A percentile compares a stretch with the other conserved stretches of the same genome.
Conservation (phyloP, 2,797 vertebrate genomes). For the Clarias fuscus region DNA sequence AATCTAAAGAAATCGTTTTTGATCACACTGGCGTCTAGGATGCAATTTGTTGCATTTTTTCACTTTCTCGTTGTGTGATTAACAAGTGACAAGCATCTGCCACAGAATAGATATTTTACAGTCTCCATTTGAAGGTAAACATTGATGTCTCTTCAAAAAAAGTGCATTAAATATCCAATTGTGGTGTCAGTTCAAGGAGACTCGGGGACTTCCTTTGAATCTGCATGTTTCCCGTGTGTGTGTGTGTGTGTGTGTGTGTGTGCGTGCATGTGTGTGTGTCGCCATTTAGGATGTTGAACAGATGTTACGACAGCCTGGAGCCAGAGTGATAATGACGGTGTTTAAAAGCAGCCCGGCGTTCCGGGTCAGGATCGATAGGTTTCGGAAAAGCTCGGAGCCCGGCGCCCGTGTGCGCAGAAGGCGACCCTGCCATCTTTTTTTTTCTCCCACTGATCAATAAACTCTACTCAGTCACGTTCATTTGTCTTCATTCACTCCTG, state of each 20-base stretch:
- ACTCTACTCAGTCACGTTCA: constrained; percentile 52
- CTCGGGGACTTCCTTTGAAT: not conserved
- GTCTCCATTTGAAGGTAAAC: not conserved
- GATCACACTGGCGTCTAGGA: too few relatives aligned
- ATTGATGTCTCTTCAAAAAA: not conserved
- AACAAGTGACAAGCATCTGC: not conserved
- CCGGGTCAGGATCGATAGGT: constrained; percentile 49
- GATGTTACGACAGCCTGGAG: constrained; percentile 46
- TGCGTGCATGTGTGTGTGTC: not conserved
- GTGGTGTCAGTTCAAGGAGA: not conserved
- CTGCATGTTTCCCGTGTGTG: not conserved
- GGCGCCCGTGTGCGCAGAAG: constrained; percentile 35
- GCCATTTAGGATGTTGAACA: constrained; percentile 29
- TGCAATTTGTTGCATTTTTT: not conserved
- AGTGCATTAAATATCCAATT: not conserved
- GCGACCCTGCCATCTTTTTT: constrained; percentile 3
- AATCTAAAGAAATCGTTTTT: too few relatives aligned
- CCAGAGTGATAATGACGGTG: constrained; percentile 55
- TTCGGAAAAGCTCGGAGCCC: constrained; percentile 24
- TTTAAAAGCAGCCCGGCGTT: constrained; percentile 51
- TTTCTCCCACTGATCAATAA: constrained; percentile 51
- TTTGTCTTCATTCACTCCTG: constrained; percentile 54
- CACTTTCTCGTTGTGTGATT: not conserved
- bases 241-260: not conserved
- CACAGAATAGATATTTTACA: not conserved